A percentile compares a stretch with the other conserved stretches of the same genome.
These are phyloP conservation scores for Cantharis flavilabris DNA, from an alignment of 2,888 invertebrate genomes.

Conservation along the genomic window DNA sequence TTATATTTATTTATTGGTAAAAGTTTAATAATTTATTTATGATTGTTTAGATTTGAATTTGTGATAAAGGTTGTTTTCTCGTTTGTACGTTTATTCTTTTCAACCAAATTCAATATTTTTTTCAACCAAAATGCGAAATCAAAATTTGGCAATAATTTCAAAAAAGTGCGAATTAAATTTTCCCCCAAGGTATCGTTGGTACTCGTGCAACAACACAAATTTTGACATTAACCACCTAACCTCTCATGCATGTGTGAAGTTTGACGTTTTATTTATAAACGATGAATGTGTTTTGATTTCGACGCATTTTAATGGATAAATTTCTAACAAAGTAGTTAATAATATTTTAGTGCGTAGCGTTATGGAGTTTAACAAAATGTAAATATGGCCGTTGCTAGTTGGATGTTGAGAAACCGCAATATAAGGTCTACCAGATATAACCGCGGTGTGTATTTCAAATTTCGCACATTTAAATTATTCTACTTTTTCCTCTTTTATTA, in stretches of 20 bases:
- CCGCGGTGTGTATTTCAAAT: conserved; percentile 45
- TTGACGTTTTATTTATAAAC: conserved; percentile 37
- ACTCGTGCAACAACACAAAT: background rate
- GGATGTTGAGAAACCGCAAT: conserved; percentile 58
- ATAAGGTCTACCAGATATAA: conserved; percentile 58
- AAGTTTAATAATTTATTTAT: background rate
- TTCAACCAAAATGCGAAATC: background rate
- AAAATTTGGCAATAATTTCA: background rate
- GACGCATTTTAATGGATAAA: conserved; percentile 11
- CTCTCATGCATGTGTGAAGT: conserved; percentile 35
- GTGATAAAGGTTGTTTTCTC: background rate
- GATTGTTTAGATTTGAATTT: background rate
- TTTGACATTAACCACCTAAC: conserved; percentile 32
- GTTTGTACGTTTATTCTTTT: background rate
- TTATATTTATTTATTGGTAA: background rate
- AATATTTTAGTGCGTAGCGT: conserved; percentile 1
- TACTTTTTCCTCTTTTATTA: conserved; percentile 46
- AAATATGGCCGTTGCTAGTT: conserved; percentile 60
- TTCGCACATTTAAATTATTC: background rate
- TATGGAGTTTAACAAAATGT: conserved; percentile 18
- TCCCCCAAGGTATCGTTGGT: background rate
- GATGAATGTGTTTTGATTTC: conserved; percentile 24
- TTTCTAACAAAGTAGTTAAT: conserved; percentile 16
- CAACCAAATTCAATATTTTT: background rate
- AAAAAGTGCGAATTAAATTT: background rate